Evolutionary conservation across 2,797 vertebrate species (phyloP).

Genomic region (Anabacerthia variegaticeps): DNA sequence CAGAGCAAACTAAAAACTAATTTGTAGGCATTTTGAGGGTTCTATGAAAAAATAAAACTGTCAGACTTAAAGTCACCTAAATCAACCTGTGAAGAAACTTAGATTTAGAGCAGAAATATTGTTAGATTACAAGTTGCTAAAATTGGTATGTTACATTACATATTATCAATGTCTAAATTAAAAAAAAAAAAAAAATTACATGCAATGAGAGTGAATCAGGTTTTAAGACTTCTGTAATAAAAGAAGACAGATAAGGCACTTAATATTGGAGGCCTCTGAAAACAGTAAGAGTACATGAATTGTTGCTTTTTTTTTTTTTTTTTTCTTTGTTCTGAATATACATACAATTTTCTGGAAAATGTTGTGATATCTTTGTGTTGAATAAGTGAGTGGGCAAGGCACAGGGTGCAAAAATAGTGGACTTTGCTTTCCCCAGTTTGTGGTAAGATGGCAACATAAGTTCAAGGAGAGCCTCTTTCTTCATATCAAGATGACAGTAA

Average conservation of each 20-base stretch:
- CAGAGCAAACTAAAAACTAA: neutral
- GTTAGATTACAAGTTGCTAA: neutral
- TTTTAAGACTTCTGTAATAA: neutral
- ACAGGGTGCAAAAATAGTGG: neutral
- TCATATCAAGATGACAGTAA: neutral
- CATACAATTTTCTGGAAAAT: neutral
- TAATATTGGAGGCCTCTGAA: neutral
- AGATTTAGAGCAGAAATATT: neutral
- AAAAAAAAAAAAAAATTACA: neutral
- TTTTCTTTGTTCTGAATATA: neutral
- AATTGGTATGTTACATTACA: neutral
- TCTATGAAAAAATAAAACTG: neutral
- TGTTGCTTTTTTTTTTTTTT: neutral
- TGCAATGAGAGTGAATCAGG: neutral
- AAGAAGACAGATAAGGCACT: neutral
- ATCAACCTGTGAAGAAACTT: neutral
- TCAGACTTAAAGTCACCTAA: neutral
- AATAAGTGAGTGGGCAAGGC: neutral
- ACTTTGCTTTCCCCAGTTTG: neutral
- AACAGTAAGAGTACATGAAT: neutral
- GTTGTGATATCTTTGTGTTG: neutral
- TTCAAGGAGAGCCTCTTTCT: neutral
- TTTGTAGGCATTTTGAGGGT: neutral
- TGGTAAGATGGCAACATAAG: neutral
- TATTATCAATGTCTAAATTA: neutral